Evolutionary conservation across 2,797 vertebrate species (phyloP).

Genomic region (Synaphobranchus kaupii): DNA sequence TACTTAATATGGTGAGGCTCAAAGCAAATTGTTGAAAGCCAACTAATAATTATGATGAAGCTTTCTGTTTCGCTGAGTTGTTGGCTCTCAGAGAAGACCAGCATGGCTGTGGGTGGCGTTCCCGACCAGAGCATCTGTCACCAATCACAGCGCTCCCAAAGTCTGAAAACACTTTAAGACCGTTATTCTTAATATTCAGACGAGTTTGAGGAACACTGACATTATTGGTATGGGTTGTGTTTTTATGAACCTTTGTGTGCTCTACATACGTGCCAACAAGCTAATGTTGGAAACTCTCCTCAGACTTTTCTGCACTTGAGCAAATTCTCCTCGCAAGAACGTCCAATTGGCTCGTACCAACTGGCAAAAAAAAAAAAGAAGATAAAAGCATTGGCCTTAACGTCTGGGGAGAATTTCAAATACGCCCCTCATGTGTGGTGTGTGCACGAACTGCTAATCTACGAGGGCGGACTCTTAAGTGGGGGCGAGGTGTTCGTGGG

Average conservation of each 20-base stretch:
- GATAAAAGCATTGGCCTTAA: conserved; percentile 26
- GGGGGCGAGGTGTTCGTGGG: neutral
- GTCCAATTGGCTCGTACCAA: neutral
- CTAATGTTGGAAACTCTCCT: conserved; percentile 7
- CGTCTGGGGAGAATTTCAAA: conserved; percentile 31
- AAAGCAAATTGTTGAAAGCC: neutral
- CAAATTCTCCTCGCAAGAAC: neutral
- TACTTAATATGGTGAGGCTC: neutral
- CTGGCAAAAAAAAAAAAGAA: neutral
- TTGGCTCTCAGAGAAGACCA: neutral
- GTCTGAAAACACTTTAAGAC: neutral
- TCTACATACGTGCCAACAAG: neutral
- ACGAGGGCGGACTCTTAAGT: neutral
- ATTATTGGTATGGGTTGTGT: conserved; percentile 20
- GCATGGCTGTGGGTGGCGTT: neutral
- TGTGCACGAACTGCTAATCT: conserved; percentile 32
- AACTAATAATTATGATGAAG: neutral
- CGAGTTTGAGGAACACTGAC: conserved; percentile 18
- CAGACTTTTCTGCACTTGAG: conserved; percentile 19
- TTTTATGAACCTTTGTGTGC: neutral
- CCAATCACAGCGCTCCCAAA: neutral
- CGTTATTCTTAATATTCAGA: neutral
- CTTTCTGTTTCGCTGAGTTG: neutral
- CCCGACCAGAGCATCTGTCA: neutral
- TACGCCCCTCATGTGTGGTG: conserved; percentile 28